Conservation (phyloP, 2,113 vertebrate genomes). For the Gymnarchus niloticus region DNA sequence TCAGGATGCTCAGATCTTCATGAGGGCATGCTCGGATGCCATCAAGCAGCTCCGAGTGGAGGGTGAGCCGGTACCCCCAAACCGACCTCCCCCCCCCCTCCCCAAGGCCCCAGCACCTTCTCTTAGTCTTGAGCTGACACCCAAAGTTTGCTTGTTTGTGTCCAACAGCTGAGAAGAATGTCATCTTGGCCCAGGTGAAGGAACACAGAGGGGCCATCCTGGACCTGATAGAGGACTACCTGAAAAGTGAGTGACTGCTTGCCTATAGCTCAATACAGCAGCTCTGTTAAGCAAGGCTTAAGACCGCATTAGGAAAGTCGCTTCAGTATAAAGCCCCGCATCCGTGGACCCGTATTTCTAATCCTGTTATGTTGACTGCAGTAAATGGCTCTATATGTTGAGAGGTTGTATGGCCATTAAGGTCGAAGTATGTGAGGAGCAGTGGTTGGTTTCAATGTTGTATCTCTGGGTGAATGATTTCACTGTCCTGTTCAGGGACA, state of each 20-base stretch:
- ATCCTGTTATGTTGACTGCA: too few relatives aligned
- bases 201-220: constrained; percentile 80
- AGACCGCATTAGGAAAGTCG: too few relatives aligned
- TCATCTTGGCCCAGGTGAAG: constrained; percentile 76
- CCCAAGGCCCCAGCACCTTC: background rate
- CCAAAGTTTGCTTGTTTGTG: background rate
- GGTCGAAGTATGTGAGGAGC: too few relatives aligned
- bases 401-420: too few relatives aligned
- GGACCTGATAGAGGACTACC: constrained; percentile 82
- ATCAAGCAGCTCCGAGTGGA: constrained; percentile 82
- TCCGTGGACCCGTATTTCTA: too few relatives aligned
- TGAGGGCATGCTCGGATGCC: constrained; percentile 89
- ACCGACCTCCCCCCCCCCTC: background rate
- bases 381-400: too few relatives aligned
- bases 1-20: constrained; percentile 93
- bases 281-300: too few relatives aligned
- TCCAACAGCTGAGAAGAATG: constrained; percentile 72
- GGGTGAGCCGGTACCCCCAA: constrained; percentile 53
- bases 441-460: too few relatives aligned
- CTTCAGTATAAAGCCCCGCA: too few relatives aligned
- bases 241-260: constrained; percentile 70
- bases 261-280: background rate
- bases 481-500: too few relatives aligned
- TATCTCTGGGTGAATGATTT: too few relatives aligned
- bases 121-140: background rate